phyloP scores from a whole-genome alignment of 2,888 invertebrate species.

The Elmis aenea region DNA sequence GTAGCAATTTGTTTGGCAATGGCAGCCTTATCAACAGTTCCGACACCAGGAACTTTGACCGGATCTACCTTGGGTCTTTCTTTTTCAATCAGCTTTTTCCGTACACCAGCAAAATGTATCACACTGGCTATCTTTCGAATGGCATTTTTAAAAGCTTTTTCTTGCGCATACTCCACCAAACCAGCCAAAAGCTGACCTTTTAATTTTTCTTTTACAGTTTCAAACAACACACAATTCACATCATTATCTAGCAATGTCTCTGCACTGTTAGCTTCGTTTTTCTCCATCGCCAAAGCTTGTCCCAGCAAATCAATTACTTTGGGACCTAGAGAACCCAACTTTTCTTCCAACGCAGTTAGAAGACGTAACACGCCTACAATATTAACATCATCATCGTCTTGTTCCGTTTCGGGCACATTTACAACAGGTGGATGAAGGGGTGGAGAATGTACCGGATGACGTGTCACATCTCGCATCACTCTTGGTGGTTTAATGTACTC shows the following conservation, averaged over 20 bases:
- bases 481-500: slow-evolving; percentile 37
- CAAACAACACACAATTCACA: slow-evolving; percentile 68
- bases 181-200: slow-evolving; percentile 68
- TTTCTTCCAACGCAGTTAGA: slow-evolving; percentile 75
- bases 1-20: slow-evolving; percentile 79
- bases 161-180: slow-evolving; percentile 54
- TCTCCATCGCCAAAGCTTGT: slow-evolving; percentile 73
- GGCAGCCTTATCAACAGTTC: slow-evolving; percentile 70
- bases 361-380: slow-evolving; percentile 67
- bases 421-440: slow-evolving; percentile 3
- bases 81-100: slow-evolving; percentile 43
- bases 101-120: slow-evolving; percentile 59
- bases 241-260: slow-evolving; percentile 70
- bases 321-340: slow-evolving; percentile 79
- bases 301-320: slow-evolving; percentile 72
- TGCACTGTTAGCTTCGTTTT: slow-evolving; percentile 67
- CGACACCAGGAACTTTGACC: slow-evolving; percentile 63
- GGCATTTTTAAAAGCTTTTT: slow-evolving; percentile 67
- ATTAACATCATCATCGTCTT: slow-evolving; percentile 51
- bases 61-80: slow-evolving; percentile 42
- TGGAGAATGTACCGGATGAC: slow-evolving; percentile 30
- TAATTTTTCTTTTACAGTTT: slow-evolving; percentile 81
- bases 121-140: slow-evolving; percentile 72
- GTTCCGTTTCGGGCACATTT: slow-evolving; percentile 10
- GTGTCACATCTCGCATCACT: slow-evolving; percentile 38